Base-by-base conservation (phyloP, 2,888 invertebrate species). In the Lobophora halterata region DNA sequence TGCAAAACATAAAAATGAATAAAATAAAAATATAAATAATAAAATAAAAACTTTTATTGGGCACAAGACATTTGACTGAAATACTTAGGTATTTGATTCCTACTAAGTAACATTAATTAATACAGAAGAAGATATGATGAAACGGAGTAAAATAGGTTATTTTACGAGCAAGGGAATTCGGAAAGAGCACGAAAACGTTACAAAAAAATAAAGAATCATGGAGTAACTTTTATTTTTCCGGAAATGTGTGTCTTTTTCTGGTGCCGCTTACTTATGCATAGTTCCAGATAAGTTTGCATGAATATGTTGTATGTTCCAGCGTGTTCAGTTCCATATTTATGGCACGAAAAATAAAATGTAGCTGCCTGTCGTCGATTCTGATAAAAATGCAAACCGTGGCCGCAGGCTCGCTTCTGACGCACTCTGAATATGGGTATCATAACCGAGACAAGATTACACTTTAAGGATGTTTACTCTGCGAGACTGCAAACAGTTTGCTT, bases 351-450 rank as follows among this genome's bases (percentile, higher is more conserved):
- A 82, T 81, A 83, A 83, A 83, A 82, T 82, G 80, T 77, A 60
- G 73, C 73, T 72, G 71, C 71, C 66, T 73, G 75, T 78, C 77
- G 71, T 69, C 78, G 74, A 73, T 71, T 63, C 78, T 82, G 79
- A 85, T 86, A 87, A 85, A 86, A 86, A 87, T 85, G 82, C 85
- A 83, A 83, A 82, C 80, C 73, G 65, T 71, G 61, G 74, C 80
- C 75, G 75, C 73, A 52, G 79, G 82, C 76, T 65, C 55, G 36
- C 56, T 58, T 61, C 55, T 58, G 63, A 75, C 77, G 71, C 71
- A 64, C 65, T 57, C 72, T 63, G 74, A 76, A 79, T 79, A 78
- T 75, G 65, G 64, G 70, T 71, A 77, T 70, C 67, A 59, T 55
- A 57, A 61, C 55, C 50, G 51, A 58, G 64, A 67, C 65, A 62